Evolutionary conservation across 2,113 vertebrate species (phyloP), one percentile per base, ranked within the genome.

Genomic region (Litocranius walleri): DNA sequence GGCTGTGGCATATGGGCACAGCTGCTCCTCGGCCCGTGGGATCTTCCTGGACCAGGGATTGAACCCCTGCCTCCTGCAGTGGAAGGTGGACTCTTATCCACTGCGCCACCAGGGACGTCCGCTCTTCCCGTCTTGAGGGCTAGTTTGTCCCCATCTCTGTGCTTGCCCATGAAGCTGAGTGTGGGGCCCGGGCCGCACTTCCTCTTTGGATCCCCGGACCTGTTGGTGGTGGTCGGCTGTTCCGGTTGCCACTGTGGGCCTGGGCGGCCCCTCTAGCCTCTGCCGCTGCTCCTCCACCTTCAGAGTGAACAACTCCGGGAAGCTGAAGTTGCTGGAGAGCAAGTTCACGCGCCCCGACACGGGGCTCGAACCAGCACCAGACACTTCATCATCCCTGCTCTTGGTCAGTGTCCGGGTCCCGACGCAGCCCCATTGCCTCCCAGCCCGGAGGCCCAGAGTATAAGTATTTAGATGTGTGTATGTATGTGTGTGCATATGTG

Each of bases 41-140:
- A 6, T 71, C 67, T 71, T 71, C n/a, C 67, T 71, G 67, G 67
- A 71, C n/a, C 67, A 40, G n/a, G 67, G n/a, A 71, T 1, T 12
- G 67, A 71, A 71, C 5, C 67, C n/a, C 67, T 71, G 67, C 19
- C 64, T 6, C n/a, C 19, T 36, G 9, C n/a, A 40, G 1, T 40
- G 67, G 67, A n/a, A 12, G 10, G 19, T 6, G 19, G 67, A 36
- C 67, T 71, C 67, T 17, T 11, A 40, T 11, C 67, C 67, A 40
- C 19, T 36, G n/a, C 0, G 3, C n/a, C 67, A 21, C n/a, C n/a
- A 23, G 67, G n/a, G n/a, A 71, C 19, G 86, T 99, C 99, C 99
- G 99, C 99, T 99, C 99, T 98, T 98, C 99, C 99, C 61, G 99
- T 99, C 99, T 99, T 99, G 98, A 99, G 99, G 99, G 99, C 99